Percentiles rank a stretch among this genome's conserved stretches.
These are phyloP conservation scores for Copidosoma aretas DNA, from an alignment of 2,888 invertebrate species.

Conservation along the genomic window DNA sequence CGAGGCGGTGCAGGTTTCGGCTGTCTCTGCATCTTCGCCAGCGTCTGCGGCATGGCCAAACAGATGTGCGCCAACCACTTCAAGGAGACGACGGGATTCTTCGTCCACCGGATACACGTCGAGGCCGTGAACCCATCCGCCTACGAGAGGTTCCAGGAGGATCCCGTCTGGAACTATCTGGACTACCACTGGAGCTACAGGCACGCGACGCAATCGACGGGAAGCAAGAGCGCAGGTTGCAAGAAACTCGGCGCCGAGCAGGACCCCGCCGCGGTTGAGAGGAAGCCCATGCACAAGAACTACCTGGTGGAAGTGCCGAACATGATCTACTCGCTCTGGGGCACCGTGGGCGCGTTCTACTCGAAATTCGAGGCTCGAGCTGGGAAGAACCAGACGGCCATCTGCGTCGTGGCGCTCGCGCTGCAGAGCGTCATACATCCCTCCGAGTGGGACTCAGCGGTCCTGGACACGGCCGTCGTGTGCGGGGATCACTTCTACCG, in stretches of 20 bases:
- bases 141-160: slow-evolving; percentile 51
- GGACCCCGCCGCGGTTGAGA: neutral
- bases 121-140: slow-evolving; percentile 52
- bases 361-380: slow-evolving; percentile 50
- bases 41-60: slow-evolving; percentile 51
- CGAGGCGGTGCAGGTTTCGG: slow-evolving; percentile 40
- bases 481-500: slow-evolving; percentile 56
- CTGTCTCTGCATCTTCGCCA: slow-evolving; percentile 54
- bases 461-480: slow-evolving; percentile 57
- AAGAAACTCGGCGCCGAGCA: slow-evolving; percentile 1
- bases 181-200: slow-evolving; percentile 58
- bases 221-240: neutral
- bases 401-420: slow-evolving; percentile 52
- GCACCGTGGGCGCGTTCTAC: slow-evolving; percentile 55
- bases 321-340: slow-evolving; percentile 58
- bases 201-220: slow-evolving; percentile 30
- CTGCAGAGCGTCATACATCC: slow-evolving; percentile 55
- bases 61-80: slow-evolving; percentile 53
- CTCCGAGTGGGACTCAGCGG: slow-evolving; percentile 54
- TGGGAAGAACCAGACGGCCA: slow-evolving; percentile 55
- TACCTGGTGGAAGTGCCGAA: slow-evolving; percentile 55
- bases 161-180: slow-evolving; percentile 59
- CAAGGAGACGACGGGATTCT: slow-evolving; percentile 56
- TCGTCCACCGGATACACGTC: slow-evolving; percentile 55
- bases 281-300: slow-evolving; percentile 44